Conservation (phyloP, 2,888 invertebrate species). For the Hypena proboscidalis region DNA sequence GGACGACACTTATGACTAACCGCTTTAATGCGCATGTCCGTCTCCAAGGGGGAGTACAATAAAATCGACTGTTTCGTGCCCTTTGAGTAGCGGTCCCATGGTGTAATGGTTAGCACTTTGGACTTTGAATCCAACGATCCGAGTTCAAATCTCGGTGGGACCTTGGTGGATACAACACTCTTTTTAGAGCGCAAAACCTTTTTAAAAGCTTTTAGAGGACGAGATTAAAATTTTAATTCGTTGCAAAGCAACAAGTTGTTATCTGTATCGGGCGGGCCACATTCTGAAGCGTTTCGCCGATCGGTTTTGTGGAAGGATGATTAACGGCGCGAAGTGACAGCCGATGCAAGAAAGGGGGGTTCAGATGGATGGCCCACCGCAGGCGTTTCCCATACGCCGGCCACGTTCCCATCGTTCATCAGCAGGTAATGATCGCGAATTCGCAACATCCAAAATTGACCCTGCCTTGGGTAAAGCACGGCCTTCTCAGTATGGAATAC, state of each 20-base stretch:
- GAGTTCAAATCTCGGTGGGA: conserved; percentile 93
- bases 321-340: conserved; percentile 62
- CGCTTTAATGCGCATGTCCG: not conserved
- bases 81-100: conserved; percentile 26
- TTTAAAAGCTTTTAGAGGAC: too few relatives aligned
- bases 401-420: conserved; percentile 50
- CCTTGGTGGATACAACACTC: too few relatives aligned
- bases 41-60: not conserved
- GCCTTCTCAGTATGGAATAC: too few relatives aligned
- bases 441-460: conserved; percentile 38
- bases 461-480: conserved; percentile 15
- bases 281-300: conserved; percentile 51
- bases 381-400: conserved; percentile 70
- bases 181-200: too few relatives aligned
- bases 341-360: conserved; percentile 46
- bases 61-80: conserved; percentile 2
- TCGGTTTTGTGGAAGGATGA: conserved; percentile 59
- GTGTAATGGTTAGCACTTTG: conserved; percentile 88
- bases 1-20: not conserved
- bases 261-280: conserved; percentile 35
- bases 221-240: conserved; percentile 18
- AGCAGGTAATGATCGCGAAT: conserved; percentile 50
- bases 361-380: conserved; percentile 67
- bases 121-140: conserved; percentile 93
- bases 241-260: conserved; percentile 11